Evolutionary conservation across 2,888 invertebrate species (phyloP).

Genomic region (Gryllus longicercus): DNA sequence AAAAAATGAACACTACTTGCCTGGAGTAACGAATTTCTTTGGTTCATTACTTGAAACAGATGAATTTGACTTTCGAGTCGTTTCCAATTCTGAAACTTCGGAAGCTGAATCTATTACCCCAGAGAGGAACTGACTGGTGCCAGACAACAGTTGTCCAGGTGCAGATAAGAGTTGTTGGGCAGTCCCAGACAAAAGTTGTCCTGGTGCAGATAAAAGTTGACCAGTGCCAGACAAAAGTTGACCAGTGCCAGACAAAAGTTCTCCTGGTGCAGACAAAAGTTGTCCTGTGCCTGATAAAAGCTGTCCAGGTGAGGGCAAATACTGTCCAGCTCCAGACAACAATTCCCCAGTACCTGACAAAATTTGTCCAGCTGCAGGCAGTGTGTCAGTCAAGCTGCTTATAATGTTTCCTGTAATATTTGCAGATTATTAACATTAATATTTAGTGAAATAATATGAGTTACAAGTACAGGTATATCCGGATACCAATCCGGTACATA

Average conservation of each 20-base stretch:
- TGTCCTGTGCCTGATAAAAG: not conserved
- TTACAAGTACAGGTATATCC: too few relatives aligned
- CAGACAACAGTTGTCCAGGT: not conserved
- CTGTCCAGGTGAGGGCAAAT: not conserved
- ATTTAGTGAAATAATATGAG: not conserved
- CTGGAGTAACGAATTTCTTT: slow-evolving; percentile 26
- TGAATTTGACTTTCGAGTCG: not conserved
- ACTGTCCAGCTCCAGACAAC: slow-evolving; percentile 7
- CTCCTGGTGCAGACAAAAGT: not conserved
- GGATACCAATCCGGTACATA: too few relatives aligned
- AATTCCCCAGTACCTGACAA: not conserved
- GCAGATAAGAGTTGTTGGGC: not conserved
- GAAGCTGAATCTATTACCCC: not conserved
- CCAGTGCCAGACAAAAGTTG: not conserved
- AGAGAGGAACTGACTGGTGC: not conserved
- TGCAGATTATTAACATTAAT: too few relatives aligned
- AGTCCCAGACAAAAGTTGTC: not conserved
- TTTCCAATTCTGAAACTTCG: not conserved
- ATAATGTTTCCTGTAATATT: not conserved
- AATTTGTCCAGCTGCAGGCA: not conserved
- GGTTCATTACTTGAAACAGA: not conserved
- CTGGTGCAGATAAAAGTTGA: not conserved
- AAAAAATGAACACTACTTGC: slow-evolving; percentile 21
- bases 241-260: not conserved
- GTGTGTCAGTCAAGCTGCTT: not conserved